A percentile compares a stretch with the other conserved stretches of the same genome.
phyloP scores from a whole-genome alignment of 2,888 invertebrate species.

The Unio pictorum region DNA sequence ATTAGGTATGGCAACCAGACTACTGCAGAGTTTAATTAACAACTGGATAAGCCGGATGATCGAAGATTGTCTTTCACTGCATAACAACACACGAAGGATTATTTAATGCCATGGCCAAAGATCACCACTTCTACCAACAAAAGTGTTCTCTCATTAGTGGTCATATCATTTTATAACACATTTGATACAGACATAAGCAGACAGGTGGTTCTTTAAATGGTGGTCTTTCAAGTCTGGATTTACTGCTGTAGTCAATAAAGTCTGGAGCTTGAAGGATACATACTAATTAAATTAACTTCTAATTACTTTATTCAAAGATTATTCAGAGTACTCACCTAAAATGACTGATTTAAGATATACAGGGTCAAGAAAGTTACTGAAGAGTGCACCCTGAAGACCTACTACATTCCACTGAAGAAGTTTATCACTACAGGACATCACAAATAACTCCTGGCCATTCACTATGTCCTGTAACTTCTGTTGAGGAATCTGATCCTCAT shows the following conservation, averaged over 20 bases:
- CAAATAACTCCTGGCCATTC: conserved; percentile 31
- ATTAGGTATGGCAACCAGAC: too few species aligned
- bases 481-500: conserved; percentile 35
- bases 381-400: conserved; percentile 65
- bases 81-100: background rate
- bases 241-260: too few species aligned
- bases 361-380: conserved; percentile 56
- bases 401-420: conserved; percentile 66
- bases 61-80: too few species aligned
- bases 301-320: background rate
- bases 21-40: too few species aligned
- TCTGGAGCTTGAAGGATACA: too few species aligned
- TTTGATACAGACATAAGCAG: too few species aligned
- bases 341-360: conserved; percentile 61
- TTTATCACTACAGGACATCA: conserved; percentile 68
- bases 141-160: too few species aligned
- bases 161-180: too few species aligned
- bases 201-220: too few species aligned
- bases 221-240: too few species aligned
- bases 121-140: too few species aligned
- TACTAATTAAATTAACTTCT: background rate
- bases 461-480: conserved; percentile 35
- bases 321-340: conserved; percentile 48
- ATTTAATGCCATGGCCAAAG: background rate
- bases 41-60: too few species aligned